Conservation (phyloP, 1,140 invertebrate species). For the Sycophila sp. region DNA sequence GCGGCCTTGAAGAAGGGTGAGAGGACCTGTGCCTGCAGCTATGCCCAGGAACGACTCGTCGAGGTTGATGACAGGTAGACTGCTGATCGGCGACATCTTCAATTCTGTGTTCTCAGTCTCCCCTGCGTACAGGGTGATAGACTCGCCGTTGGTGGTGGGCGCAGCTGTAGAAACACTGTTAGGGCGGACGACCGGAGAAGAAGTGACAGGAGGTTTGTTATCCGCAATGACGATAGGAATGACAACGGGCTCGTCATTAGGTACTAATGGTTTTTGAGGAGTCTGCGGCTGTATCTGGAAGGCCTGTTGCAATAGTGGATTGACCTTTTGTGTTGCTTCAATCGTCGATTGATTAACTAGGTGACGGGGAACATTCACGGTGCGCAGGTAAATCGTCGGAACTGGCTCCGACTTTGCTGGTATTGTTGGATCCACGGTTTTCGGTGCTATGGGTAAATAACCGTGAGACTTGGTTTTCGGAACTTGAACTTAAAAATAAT, state of each 20-base stretch:
- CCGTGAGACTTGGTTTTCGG: not conserved
- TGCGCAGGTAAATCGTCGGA: constrained; percentile 20
- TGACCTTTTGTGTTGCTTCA: not conserved
- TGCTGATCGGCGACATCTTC: constrained; percentile 35
- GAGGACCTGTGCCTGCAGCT: constrained; percentile 48
- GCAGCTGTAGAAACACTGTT: not conserved
- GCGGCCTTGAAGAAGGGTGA: constrained; percentile 56
- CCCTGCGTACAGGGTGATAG: constrained; percentile 55
- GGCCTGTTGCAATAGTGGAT: not conserved
- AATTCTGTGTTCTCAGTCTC: constrained; percentile 43
- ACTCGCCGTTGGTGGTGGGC: constrained; percentile 39
- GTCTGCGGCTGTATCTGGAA: not conserved
- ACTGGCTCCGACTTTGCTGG: too few relatives aligned
- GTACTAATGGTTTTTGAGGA: not conserved
- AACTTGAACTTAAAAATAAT: not conserved
- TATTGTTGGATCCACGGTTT: not conserved
- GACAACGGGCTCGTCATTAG: not conserved
- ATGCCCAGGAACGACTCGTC: constrained; percentile 51
- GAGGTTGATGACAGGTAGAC: constrained; percentile 51
- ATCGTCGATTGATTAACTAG: not conserved
- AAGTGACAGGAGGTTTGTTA: not conserved
- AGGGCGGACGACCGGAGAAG: too few relatives aligned
- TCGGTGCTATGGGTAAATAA: constrained; percentile 52
- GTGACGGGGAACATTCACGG: constrained; percentile 34
- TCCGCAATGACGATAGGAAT: constrained; percentile 5